Conservation (phyloP, 1,140 invertebrate genomes). For the Lysiphlebus fabarum region DNA sequence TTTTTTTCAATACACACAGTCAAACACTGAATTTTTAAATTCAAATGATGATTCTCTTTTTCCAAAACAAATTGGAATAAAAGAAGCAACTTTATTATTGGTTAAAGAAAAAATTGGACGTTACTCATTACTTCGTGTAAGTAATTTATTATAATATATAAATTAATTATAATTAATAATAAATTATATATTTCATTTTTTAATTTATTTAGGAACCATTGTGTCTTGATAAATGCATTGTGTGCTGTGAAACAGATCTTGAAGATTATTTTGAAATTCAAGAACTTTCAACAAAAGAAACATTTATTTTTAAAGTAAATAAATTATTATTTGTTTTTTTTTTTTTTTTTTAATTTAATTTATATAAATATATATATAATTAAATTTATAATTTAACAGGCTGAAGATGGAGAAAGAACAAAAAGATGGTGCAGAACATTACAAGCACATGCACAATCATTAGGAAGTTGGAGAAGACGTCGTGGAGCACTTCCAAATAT, state of each 20-base stretch:
- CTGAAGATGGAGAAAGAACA: constrained; percentile 80
- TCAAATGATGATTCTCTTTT: constrained; percentile 56
- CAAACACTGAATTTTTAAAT: constrained; percentile 51
- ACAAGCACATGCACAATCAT: constrained; percentile 84
- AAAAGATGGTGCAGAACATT: constrained; percentile 85
- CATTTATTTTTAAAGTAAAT: constrained; percentile 88
- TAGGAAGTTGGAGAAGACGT: constrained; percentile 86
- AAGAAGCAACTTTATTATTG: constrained; percentile 82
- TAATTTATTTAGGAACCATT: constrained; percentile 70
- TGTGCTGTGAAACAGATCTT: constrained; percentile 81
- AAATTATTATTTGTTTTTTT: neutral
- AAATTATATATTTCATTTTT: neutral
- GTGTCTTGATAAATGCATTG: constrained; percentile 84
- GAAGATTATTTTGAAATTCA: constrained; percentile 95
- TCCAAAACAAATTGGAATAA: constrained; percentile 68
- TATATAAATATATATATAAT: neutral
- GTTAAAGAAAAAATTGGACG: constrained; percentile 87
- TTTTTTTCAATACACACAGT: constrained; percentile 50
- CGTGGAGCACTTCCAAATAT: constrained; percentile 91
- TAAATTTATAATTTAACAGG: constrained; percentile 61
- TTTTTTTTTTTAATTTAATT: constrained; percentile 12
- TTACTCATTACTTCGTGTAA: constrained; percentile 76
- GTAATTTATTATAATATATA: constrained; percentile 25
- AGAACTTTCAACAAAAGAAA: constrained; percentile 88
- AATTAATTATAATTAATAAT: neutral